A percentile compares a stretch with the other conserved stretches of the same genome.
Conservation (phyloP, 2,888 invertebrate genomes). For the Spatulosminthurus flaviceps region DNA sequence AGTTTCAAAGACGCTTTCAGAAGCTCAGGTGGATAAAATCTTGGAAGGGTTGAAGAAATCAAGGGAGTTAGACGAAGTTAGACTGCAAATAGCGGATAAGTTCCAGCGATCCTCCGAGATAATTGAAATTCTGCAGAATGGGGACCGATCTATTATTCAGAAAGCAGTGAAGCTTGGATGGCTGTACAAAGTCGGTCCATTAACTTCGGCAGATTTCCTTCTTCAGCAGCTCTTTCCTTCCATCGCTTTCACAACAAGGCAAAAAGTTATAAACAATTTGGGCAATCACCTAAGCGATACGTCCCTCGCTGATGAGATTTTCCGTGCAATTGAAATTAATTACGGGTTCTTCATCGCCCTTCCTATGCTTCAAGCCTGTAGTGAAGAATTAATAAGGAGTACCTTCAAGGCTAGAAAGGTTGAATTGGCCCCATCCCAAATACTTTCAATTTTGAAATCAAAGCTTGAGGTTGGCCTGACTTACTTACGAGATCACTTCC, state of each 20-base stretch:
- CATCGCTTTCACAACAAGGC: conserved; percentile 53
- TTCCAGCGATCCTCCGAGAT: conserved; percentile 49
- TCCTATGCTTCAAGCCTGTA: conserved; percentile 51
- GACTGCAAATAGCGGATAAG: conserved; percentile 52
- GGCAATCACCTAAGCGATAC: conserved; percentile 51
- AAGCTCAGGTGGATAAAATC: not conserved
- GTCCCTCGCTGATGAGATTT: conserved; percentile 50
- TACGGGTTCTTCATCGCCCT: conserved; percentile 54
- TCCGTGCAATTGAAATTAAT: conserved; percentile 48
- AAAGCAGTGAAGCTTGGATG: conserved; percentile 54
- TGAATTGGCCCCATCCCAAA: conserved; percentile 47
- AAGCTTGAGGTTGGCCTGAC: conserved; percentile 46
- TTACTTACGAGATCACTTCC: conserved; percentile 48
- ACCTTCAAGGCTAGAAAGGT: conserved; percentile 50
- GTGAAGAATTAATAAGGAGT: conserved; percentile 48
- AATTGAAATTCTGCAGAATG: conserved; percentile 52
- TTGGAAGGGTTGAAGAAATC: not conserved
- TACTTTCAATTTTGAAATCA: conserved; percentile 47
- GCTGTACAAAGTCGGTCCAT: conserved; percentile 47
- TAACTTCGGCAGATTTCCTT: conserved; percentile 52
- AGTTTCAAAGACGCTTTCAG: not conserved
- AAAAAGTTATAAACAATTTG: conserved; percentile 51
- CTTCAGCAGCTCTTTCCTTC: conserved; percentile 51
- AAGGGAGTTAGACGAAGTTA: not conserved
- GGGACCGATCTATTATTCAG: conserved; percentile 48